Conservation (phyloP, 2,888 invertebrate species). For the Drosophila flavopinicola region DNA sequence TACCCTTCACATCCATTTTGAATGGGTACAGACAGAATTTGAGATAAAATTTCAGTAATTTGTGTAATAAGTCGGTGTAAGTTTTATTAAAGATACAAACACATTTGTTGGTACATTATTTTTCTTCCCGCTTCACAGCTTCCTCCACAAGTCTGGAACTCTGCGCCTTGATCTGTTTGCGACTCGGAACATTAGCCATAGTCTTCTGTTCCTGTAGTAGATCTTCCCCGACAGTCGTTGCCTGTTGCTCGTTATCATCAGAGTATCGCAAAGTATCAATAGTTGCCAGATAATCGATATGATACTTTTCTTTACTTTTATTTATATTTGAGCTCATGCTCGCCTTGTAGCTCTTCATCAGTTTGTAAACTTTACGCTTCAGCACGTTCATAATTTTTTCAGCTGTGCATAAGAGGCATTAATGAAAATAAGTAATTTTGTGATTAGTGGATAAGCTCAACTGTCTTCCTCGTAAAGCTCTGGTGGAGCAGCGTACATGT, state of each 20-base stretch:
- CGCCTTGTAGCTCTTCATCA: slow-evolving; percentile 58
- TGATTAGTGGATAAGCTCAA: slow-evolving; percentile 34
- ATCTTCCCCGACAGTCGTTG: slow-evolving; percentile 38
- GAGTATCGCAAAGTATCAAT: not conserved
- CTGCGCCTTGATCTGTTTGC: slow-evolving; percentile 81
- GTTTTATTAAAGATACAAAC: slow-evolving; percentile 7
- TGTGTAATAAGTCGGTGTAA: not conserved
- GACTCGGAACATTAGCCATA: slow-evolving; percentile 72
- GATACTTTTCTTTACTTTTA: slow-evolving; percentile 60
- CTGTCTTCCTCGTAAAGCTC: slow-evolving; percentile 76
- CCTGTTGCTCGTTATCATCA: slow-evolving; percentile 21
- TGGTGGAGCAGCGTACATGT: slow-evolving; percentile 72
- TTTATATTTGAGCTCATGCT: slow-evolving; percentile 16
- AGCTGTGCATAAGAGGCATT: slow-evolving; percentile 45
- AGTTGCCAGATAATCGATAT: slow-evolving; percentile 53
- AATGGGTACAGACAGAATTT: too few species aligned
- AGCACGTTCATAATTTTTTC: slow-evolving; percentile 65
- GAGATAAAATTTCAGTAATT: too few species aligned
- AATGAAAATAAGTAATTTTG: not conserved
- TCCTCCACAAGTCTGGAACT: slow-evolving; percentile 82
- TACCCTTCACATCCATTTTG: too few species aligned
- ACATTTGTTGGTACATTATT: not conserved
- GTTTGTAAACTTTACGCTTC: slow-evolving; percentile 67
- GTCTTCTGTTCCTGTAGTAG: slow-evolving; percentile 58
- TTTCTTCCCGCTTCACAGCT: slow-evolving; percentile 12